phyloP scores from a whole-genome alignment of 2,113 vertebrate species.

The Antechinus flavipes region DNA sequence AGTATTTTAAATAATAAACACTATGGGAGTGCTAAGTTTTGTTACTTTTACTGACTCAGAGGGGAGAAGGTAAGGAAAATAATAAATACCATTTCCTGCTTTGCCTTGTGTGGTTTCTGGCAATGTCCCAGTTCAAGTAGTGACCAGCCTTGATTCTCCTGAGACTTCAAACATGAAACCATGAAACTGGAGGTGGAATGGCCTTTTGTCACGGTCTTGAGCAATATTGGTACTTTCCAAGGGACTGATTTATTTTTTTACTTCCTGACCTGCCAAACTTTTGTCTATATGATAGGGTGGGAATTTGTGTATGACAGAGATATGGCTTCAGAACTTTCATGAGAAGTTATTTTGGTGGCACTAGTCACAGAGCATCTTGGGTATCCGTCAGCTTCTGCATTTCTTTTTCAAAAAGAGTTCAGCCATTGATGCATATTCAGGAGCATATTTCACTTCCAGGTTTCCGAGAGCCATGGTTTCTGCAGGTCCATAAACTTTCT shows the following conservation, averaged over 20 bases:
- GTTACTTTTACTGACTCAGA: background rate
- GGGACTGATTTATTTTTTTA: background rate
- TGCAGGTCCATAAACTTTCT: background rate
- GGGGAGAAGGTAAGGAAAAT: background rate
- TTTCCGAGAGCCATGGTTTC: background rate
- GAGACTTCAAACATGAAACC: background rate
- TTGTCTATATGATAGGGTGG: conserved; percentile 37
- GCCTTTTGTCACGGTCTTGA: background rate
- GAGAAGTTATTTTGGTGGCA: conserved; percentile 51
- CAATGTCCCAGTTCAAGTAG: background rate
- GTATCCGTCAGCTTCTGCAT: background rate
- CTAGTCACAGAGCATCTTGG: rapidly evolving
- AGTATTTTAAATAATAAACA: conserved; percentile 33
- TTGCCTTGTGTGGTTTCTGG: background rate
- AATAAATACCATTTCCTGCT: background rate
- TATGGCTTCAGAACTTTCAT: conserved; percentile 17
- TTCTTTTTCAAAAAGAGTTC: background rate
- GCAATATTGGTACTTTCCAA: background rate
- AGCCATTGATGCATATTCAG: background rate
- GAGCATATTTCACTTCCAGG: background rate
- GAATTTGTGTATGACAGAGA: conserved; percentile 15
- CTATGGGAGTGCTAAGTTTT: conserved; percentile 19
- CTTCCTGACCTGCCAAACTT: conserved; percentile 50
- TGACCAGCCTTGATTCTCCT: background rate
- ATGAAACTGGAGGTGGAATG: rapidly evolving